Base-by-base conservation (phyloP, 2,797 vertebrate genomes). In the Gadopsis marmoratus region DNA sequence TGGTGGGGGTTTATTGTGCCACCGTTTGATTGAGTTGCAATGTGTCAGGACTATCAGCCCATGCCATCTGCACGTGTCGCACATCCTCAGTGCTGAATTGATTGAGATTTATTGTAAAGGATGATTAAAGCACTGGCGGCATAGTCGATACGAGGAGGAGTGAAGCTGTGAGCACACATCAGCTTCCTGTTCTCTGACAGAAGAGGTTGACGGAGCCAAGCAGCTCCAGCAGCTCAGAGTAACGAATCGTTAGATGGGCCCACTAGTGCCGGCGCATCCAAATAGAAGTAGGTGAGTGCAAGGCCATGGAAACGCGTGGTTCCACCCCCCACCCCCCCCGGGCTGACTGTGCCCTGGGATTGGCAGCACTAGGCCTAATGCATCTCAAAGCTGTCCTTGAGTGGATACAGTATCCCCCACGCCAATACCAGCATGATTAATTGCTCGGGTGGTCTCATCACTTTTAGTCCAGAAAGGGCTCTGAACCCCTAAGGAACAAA, bases 101-200 rank as follows among this genome's bases (percentile, higher is more conserved):
- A 94, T 92, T 92, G 90, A 94, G 91, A 94, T 93, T 92, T 91
- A 91, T 92, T 85, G 88, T 91, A 86, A 87, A 86, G 86, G 82
- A 86, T 91, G 91, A 93, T 93, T 89, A 90, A 91, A 89, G 89
- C 74, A 72, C 54, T 65, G 76, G 84, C 79, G 78, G 83, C 74
- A 1, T 29, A 76, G 93, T 94, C 87, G 74, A 93, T 91, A 86
- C 26, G 8, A 80, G 82, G 65, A 74, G 67, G 63, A 85, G 82
- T 7, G 50, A 78, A 73, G 81, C 85, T 69, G 80, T 37, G 74
- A 87, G 84, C 81, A 83, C 86, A 43, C 85, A 72, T 86, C 86
- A 75, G 86, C 81, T 90, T 90, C 88, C 89, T 89, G 90, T 88
- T 87, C 81, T 43, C 58, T 72, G 88, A 82, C 89, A 78, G 82